phyloP scores from a whole-genome alignment of 2,888 invertebrate species.

The Sesia bembeciformis region DNA sequence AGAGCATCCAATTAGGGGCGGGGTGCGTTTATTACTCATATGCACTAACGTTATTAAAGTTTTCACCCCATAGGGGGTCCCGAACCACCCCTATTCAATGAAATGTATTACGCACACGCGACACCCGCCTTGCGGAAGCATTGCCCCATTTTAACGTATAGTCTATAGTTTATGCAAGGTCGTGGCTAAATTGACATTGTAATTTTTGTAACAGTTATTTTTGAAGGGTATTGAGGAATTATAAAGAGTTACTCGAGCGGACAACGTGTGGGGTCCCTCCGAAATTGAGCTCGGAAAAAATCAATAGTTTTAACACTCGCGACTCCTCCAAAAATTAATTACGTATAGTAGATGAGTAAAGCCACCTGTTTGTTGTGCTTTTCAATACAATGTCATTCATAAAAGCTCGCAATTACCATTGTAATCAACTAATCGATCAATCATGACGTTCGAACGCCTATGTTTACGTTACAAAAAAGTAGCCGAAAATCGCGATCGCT shows the following conservation, averaged over 20 bases:
- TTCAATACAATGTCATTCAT: conserved; percentile 54
- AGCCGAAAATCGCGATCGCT: conserved; percentile 26
- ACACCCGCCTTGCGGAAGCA: conserved; percentile 24
- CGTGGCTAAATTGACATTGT: conserved; percentile 4
- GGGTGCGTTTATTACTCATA: conserved; percentile 24
- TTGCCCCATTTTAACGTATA: conserved; percentile 16
- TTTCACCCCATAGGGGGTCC: conserved; percentile 30
- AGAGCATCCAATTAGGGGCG: conserved; percentile 9
- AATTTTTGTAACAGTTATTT: background rate
- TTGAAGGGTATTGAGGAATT: background rate
- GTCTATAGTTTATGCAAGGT: conserved; percentile 23
- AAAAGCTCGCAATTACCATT: conserved; percentile 47
- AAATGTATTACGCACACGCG: conserved; percentile 22
- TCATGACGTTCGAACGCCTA: conserved; percentile 36
- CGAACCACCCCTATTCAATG: conserved; percentile 37
- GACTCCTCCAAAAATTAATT: background rate
- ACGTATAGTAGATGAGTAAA: background rate
- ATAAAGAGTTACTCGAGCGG: conserved; percentile 8
- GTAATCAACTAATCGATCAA: conserved; percentile 59
- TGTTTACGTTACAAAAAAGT: conserved; percentile 50
- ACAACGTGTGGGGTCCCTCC: conserved; percentile 12
- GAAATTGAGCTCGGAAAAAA: conserved; percentile 15
- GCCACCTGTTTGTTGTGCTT: conserved; percentile 22
- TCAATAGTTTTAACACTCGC: conserved; percentile 14
- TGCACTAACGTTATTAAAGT: conserved; percentile 14